Conservation (phyloP, 2,888 invertebrate genomes). For the Pteria penguin region DNA sequence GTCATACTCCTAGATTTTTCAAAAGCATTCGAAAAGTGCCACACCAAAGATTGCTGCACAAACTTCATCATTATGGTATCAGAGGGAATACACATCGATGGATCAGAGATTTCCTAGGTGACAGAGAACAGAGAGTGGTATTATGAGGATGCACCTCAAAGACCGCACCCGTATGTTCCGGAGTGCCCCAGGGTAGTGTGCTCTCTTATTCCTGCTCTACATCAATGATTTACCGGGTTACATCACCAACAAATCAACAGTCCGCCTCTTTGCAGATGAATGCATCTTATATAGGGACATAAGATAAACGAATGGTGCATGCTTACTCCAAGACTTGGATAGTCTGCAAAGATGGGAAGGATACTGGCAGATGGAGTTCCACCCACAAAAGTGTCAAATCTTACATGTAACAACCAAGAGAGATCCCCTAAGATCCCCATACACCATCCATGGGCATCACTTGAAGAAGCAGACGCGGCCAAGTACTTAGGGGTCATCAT, state of each 20-base stretch:
- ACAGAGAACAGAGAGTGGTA: slow-evolving; percentile 9
- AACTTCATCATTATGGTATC: slow-evolving; percentile 32
- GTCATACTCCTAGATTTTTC: no score
- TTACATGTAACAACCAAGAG: slow-evolving; percentile 9
- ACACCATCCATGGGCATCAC: no score
- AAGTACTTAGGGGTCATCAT: slow-evolving; percentile 20
- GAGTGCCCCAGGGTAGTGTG: slow-evolving; percentile 1
- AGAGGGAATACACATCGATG: slow-evolving; percentile 25
- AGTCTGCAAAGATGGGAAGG: slow-evolving; percentile 17
- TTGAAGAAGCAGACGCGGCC: not conserved
- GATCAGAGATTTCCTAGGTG: slow-evolving; percentile 16
- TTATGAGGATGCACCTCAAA: slow-evolving; percentile 10
- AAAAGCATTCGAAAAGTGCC: no score
- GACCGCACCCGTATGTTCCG: not conserved
- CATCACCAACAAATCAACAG: not conserved
- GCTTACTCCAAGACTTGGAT: no score
- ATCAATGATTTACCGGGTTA: slow-evolving; percentile 1
- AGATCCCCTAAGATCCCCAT: not conserved
- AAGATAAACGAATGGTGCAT: no score
- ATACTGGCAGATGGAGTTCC: slow-evolving; percentile 27
- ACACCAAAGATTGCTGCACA: slow-evolving; percentile 4
- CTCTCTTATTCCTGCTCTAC: slow-evolving; percentile 7
- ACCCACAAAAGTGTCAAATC: slow-evolving; percentile 18
- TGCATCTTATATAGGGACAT: slow-evolving; percentile 5
- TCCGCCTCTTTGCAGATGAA: slow-evolving; percentile 21